Percentiles rank a stretch among this genome's conserved stretches.
Evolutionary conservation across 2,888 invertebrate genomes (phyloP).

Genomic region (Drosophila neotestacea): DNA sequence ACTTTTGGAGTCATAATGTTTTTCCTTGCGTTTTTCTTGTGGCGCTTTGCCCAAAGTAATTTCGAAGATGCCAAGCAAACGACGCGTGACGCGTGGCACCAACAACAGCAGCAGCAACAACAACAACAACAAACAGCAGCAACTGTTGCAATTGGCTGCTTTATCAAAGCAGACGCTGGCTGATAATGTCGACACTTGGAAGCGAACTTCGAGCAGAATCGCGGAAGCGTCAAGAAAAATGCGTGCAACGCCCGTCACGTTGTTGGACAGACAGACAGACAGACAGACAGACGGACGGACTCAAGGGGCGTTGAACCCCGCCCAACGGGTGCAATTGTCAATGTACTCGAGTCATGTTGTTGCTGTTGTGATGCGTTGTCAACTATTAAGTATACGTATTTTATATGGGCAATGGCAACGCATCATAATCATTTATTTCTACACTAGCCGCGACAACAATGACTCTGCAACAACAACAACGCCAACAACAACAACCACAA

Average conservation of each 20-base stretch:
- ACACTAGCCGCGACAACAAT: conserved; percentile 57
- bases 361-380: conserved; percentile 56
- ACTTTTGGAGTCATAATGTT: conserved; percentile 45
- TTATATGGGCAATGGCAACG: conserved; percentile 53
- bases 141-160: conserved; percentile 53
- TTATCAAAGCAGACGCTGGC: conserved; percentile 59
- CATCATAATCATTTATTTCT: conserved; percentile 81
- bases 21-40: conserved; percentile 55
- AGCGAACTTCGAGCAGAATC: conserved; percentile 55
- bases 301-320: conserved; percentile 64
- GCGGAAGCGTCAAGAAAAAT: conserved; percentile 80
- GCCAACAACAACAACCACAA: conserved; percentile 28
- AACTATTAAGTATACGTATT: conserved; percentile 61
- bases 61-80: conserved; percentile 48
- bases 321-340: conserved; percentile 57
- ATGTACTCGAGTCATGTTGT: conserved; percentile 38
- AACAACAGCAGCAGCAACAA: conserved; percentile 33
- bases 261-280: conserved; percentile 35
- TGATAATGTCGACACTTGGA: conserved; percentile 46
- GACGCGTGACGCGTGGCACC: conserved; percentile 47
- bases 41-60: conserved; percentile 51
- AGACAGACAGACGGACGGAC: background rate
- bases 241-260: conserved; percentile 64
- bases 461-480: conserved; percentile 2
- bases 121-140: conserved; percentile 28